phyloP scores from a whole-genome alignment of 2,113 vertebrate genomes.

The Pogonocichla stellata region DNA sequence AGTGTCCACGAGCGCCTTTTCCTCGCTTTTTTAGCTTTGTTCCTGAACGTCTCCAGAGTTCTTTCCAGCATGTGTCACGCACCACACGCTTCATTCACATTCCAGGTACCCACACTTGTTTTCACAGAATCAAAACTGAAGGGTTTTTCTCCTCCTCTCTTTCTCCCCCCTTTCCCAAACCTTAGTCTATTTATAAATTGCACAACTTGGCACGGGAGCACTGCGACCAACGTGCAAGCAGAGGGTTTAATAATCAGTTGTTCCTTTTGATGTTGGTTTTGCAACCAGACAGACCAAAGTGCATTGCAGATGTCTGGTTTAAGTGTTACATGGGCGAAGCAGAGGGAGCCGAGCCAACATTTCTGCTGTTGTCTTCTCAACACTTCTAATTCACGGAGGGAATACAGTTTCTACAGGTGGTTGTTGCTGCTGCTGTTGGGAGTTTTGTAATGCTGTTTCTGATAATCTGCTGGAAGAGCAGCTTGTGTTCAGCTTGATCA shows the following conservation, averaged over 20 bases:
- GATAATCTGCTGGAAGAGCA: background rate
- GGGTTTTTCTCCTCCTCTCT: background rate
- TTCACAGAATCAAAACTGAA: background rate
- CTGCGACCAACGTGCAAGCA: background rate
- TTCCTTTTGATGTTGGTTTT: conserved; percentile 10
- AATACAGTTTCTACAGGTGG: background rate
- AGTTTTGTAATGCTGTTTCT: background rate
- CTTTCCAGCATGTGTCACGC: background rate
- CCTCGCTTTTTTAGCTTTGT: background rate
- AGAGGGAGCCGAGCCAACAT: background rate
- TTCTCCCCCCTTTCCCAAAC: background rate
- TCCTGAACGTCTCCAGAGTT: background rate
- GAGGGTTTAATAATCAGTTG: conserved; percentile 19
- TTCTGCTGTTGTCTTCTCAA: background rate
- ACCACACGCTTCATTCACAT: background rate
- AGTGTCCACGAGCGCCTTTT: background rate
- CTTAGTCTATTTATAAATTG: background rate
- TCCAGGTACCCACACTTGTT: conserved; percentile 47
- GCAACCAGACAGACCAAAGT: background rate
- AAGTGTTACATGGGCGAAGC: background rate
- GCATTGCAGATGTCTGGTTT: conserved; percentile 23
- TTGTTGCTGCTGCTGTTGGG: background rate
- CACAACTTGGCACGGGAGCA: background rate
- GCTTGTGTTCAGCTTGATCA: background rate
- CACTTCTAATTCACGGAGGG: background rate